These are phyloP conservation scores for Camponotus pennsylvanicus DNA, from an alignment of 1,140 invertebrate species.

Conservation along the genomic window DNA sequence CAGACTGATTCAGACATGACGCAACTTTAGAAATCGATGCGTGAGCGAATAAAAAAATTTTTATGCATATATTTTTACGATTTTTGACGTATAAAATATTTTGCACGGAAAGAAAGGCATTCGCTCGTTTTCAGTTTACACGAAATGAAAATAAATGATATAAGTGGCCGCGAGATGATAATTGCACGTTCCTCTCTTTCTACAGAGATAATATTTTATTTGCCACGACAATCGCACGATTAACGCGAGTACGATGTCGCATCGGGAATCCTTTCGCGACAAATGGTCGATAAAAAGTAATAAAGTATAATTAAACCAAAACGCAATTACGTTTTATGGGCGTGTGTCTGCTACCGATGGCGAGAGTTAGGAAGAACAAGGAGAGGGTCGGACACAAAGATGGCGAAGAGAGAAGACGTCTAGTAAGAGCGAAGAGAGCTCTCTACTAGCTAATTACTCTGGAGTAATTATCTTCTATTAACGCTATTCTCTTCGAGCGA, in stretches of 20 bases:
- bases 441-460: constrained; percentile 80
- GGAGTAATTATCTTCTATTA: constrained; percentile 83
- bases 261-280: constrained; percentile 35
- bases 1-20: constrained; percentile 23
- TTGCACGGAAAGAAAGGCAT: background rate
- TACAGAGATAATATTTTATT: constrained; percentile 39
- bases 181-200: background rate
- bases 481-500: constrained; percentile 44
- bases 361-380: constrained; percentile 34
- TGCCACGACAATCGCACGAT: background rate
- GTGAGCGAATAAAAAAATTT: constrained; percentile 3
- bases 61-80: constrained; percentile 34
- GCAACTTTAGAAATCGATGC: constrained; percentile 13
- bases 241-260: constrained; percentile 15
- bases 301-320: constrained; percentile 72
- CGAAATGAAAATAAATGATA: background rate
- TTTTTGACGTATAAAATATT: background rate
- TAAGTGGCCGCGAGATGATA: background rate
- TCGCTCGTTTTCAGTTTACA: constrained; percentile 10
- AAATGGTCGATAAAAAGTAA: constrained; percentile 60
- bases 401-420: constrained; percentile 10
- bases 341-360: constrained; percentile 53
- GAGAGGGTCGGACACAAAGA: constrained; percentile 25
- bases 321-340: constrained; percentile 72
- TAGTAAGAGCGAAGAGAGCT: constrained; percentile 66